Evolutionary conservation across 2,888 invertebrate species (phyloP).

Genomic region (Trilocha varians): DNA sequence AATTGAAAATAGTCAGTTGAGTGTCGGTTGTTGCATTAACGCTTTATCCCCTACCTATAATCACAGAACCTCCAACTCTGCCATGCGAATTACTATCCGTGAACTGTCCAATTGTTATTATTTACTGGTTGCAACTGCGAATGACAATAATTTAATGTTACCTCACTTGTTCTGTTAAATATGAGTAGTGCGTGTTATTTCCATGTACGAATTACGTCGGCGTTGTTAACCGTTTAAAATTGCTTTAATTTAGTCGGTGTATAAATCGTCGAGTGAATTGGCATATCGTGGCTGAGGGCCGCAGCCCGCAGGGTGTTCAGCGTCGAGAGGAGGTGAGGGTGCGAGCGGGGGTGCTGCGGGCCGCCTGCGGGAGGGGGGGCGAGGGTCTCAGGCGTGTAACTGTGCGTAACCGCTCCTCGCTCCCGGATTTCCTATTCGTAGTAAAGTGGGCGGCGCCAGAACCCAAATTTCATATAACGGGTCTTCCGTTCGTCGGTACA

Average conservation of each 20-base stretch:
- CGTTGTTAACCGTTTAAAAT: conserved; percentile 61
- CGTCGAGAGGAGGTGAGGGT: conserved; percentile 32
- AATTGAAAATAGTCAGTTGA: conserved; percentile 29
- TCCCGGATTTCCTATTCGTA: conserved; percentile 73
- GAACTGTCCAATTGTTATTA: conserved; percentile 8
- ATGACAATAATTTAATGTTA: conserved; percentile 24
- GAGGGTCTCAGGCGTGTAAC: conserved; percentile 66
- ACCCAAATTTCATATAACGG: conserved; percentile 65
- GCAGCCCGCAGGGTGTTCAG: conserved; percentile 53
- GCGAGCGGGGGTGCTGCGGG: conserved; percentile 24
- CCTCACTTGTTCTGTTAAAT: conserved; percentile 26
- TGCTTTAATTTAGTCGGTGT: conserved; percentile 68
- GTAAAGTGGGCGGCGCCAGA: conserved; percentile 69
- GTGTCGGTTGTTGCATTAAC: conserved; percentile 39
- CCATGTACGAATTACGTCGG: conserved; percentile 38
- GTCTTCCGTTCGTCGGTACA: conserved; percentile 63
- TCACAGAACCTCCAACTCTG: background rate
- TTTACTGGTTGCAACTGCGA: conserved; percentile 30
- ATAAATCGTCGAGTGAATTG: conserved; percentile 68
- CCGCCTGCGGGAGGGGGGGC: conserved; percentile 25
- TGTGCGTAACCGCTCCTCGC: conserved; percentile 70
- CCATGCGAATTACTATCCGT: conserved; percentile 1
- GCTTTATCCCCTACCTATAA: conserved; percentile 9
- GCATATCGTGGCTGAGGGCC: conserved; percentile 56
- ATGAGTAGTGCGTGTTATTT: conserved; percentile 36